phyloP scores from a whole-genome alignment of 1,140 invertebrate species.

The Heterodera carotae region DNA sequence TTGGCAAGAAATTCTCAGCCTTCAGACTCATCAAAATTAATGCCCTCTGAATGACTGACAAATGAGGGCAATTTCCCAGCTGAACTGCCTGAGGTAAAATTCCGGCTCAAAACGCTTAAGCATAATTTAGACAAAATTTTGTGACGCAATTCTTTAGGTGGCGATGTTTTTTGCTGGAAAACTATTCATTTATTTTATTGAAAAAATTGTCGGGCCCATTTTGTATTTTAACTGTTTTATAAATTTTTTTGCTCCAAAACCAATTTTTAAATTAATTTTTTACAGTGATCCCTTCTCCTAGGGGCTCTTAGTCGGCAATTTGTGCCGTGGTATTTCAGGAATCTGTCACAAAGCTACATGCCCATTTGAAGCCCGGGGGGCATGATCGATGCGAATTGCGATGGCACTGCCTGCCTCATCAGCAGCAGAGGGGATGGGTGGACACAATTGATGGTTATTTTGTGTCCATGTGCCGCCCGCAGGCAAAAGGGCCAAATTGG shows the following conservation, averaged over 20 bases:
- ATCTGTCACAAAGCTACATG: not conserved
- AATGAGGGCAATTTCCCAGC: not conserved
- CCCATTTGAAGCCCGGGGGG: not conserved
- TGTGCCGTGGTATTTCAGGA: conserved; percentile 8
- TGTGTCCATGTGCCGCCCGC: not conserved
- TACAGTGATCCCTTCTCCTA: no score
- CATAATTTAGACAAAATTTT: not conserved
- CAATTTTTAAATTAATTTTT: no score
- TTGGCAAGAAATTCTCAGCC: not conserved
- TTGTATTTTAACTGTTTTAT: not conserved
- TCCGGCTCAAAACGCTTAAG: not conserved
- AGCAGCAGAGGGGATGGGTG: no score
- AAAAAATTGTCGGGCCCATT: no score
- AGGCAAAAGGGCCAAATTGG: not conserved
- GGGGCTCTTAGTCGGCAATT: not conserved
- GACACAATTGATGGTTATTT: not conserved
- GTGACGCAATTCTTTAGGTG: conserved; percentile 2
- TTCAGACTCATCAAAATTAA: not conserved
- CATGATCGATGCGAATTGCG: not conserved
- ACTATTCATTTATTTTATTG: no score
- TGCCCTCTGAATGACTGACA: no score
- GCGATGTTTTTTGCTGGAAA: not conserved
- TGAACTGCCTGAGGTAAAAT: not conserved
- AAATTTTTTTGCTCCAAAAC: not conserved
- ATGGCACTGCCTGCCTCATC: not conserved